Base-by-base conservation (phyloP, 2,797 vertebrate genomes). In the Dromococcyx pavoninus region DNA sequence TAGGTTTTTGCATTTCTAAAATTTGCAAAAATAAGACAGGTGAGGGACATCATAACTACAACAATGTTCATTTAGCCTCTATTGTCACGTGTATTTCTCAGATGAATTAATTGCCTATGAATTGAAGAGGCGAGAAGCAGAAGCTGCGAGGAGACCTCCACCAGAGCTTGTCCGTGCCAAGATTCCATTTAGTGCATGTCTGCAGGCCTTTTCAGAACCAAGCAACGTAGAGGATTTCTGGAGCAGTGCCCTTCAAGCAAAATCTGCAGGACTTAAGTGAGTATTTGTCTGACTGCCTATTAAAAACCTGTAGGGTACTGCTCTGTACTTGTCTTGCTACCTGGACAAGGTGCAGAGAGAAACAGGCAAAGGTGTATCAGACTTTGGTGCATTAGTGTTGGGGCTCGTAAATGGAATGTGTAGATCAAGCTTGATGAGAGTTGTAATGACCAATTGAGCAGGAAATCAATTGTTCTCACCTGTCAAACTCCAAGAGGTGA, bases 241-340 rank as follows among this genome's bases (percentile, higher is more conserved):
- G 99, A 99, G 99, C 97, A 99, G 99, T 11, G 99, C 99, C 13
- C 98, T 99, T 76, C 99, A 99, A 97, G 99, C 99, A 91, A 99
- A 99, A 95, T 99, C 99, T 70, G 99, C 99, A 2, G 99, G 99
- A 91, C 97, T 99, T 92, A 99, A 99, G 99, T 99, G 97, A 98
- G 99, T 96, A 33, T 77, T 98, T 96, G 65, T 74, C 41, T 71
- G 22, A 8, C 18, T 86, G 44, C 33, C 3, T 32, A 3, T 72
- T 53, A n/a, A 56, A 95, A 89, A 30, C 17, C 24, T 16, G 4
- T 44, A 6, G 27, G 25, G 7, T 27, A 22, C 8, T 73, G 32
- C 25, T 62, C 11, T 58, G 27, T 71, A 35, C 30, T 71, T 67
- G 4, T 33, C 28, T 80, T 83, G 15, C 17, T 81, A 3, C 17